phyloP scores from a whole-genome alignment of 2,797 vertebrate species.

The Typhlichthys subterraneus region DNA sequence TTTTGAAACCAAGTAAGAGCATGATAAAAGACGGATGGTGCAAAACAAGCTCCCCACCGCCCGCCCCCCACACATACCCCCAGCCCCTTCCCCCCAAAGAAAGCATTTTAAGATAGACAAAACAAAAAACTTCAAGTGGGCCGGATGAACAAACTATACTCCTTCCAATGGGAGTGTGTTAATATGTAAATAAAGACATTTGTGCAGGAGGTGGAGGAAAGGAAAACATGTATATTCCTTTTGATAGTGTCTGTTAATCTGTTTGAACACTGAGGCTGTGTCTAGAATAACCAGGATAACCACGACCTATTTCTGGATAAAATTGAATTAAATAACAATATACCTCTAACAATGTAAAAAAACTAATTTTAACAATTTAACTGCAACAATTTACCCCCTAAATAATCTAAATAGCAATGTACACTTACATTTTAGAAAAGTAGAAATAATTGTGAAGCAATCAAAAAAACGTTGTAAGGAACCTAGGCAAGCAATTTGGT shows the following conservation, averaged over 20 bases:
- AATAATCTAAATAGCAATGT: too few relatives aligned
- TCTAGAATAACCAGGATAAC: constrained; percentile 45
- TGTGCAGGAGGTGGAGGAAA: constrained; percentile 37
- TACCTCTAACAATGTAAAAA: too few relatives aligned
- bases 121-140: constrained; percentile 53
- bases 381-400: too few relatives aligned
- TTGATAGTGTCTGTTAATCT: constrained; percentile 64
- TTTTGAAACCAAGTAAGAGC: constrained; percentile 35
- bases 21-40: constrained; percentile 7
- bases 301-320: constrained; percentile 54
- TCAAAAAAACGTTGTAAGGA: too few relatives aligned
- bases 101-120: constrained; percentile 55
- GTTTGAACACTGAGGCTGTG: constrained; percentile 64
- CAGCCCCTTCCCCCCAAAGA: background rate
- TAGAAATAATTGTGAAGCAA: too few relatives aligned
- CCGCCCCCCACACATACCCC: constrained; percentile 33
- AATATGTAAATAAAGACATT: constrained; percentile 66
- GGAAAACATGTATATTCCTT: constrained; percentile 54
- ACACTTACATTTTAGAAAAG: too few relatives aligned
- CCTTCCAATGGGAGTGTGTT: constrained; percentile 69
- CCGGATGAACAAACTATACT: constrained; percentile 62
- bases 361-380: too few relatives aligned
- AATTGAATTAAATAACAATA: too few relatives aligned
- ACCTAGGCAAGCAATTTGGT: too few relatives aligned
- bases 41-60: constrained; percentile 1